Evolutionary conservation across 2,797 vertebrate genomes (phyloP).

Genomic region (Chelmon rostratus): DNA sequence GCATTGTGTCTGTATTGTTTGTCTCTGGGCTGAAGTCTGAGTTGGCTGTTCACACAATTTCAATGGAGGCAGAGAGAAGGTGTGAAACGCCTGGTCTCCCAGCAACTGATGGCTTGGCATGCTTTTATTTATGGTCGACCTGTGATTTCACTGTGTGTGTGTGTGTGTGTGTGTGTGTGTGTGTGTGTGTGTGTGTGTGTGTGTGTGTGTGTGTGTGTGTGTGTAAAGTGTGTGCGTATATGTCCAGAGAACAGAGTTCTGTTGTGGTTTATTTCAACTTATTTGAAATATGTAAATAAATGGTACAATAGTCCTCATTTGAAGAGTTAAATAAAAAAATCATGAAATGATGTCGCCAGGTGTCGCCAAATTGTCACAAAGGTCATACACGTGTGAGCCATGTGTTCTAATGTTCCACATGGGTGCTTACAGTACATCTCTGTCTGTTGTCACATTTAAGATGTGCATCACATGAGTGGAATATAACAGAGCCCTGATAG

Average conservation of each 20-base stretch:
- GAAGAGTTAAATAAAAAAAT: background rate
- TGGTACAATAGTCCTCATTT: background rate
- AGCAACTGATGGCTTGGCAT: constrained; percentile 63
- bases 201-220: constrained; percentile 30
- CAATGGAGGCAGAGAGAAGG: constrained; percentile 44
- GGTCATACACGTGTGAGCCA: background rate
- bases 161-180: constrained; percentile 3
- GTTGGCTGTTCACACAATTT: constrained; percentile 40
- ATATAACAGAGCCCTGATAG: too few species aligned
- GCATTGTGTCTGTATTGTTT: constrained; percentile 37
- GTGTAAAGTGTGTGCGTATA: constrained; percentile 13
- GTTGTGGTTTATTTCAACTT: background rate
- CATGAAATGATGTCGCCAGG: too few species aligned
- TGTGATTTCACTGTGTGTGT: constrained; percentile 31
- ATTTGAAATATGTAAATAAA: background rate
- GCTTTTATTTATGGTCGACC: constrained; percentile 43
- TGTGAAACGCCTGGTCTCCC: constrained; percentile 55
- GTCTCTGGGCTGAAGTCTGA: constrained; percentile 36
- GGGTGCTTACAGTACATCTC: too few species aligned
- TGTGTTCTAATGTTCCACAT: background rate
- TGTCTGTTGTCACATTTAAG: too few species aligned
- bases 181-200: constrained; percentile 24
- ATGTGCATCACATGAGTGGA: too few species aligned
- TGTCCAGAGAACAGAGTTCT: constrained; percentile 23
- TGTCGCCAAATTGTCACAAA: too few species aligned